These are phyloP conservation scores for Ornithoptera priamus DNA, from an alignment of 2,888 invertebrate species.

Conservation along the genomic window DNA sequence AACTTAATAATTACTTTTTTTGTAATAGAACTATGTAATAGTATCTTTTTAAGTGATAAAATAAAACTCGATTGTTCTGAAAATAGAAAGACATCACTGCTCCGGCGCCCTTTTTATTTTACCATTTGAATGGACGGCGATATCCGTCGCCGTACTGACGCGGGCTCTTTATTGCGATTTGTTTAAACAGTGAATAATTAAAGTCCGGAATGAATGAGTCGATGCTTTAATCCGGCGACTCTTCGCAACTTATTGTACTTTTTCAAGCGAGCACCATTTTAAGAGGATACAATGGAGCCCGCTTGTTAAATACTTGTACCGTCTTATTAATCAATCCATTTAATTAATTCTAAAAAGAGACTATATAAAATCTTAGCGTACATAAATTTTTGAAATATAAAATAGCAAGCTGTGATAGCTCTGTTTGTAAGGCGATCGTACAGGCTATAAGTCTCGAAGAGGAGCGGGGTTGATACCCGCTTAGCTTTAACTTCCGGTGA, in stretches of 20 bases:
- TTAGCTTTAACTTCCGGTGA: too few relatives aligned
- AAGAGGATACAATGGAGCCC: slow-evolving; percentile 63
- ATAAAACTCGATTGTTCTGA: neutral
- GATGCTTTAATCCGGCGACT: slow-evolving; percentile 64
- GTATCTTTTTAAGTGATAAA: neutral
- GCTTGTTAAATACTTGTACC: slow-evolving; percentile 68
- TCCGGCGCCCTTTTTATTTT: slow-evolving; percentile 43
- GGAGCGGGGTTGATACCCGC: too few relatives aligned
- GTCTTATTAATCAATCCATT: slow-evolving; percentile 66
- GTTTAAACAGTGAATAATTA: slow-evolving; percentile 78
- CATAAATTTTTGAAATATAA: neutral
- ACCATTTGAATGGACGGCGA: slow-evolving; percentile 48
- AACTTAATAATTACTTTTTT: too few relatives aligned
- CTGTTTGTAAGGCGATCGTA: too few relatives aligned
- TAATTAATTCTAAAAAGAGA: slow-evolving; percentile 12
- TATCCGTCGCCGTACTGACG: slow-evolving; percentile 48
- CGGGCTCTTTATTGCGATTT: slow-evolving; percentile 68
- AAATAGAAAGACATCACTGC: slow-evolving; percentile 1
- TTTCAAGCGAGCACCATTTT: slow-evolving; percentile 59
- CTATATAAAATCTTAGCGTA: neutral
- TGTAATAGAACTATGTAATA: too few relatives aligned
- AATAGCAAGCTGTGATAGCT: too few relatives aligned
- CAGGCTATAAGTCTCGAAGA: too few relatives aligned
- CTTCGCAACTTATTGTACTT: slow-evolving; percentile 53
- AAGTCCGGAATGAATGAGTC: slow-evolving; percentile 67